Evolutionary conservation across 1,140 invertebrate genomes (phyloP).

Genomic region (Drosophila sucinea): DNA sequence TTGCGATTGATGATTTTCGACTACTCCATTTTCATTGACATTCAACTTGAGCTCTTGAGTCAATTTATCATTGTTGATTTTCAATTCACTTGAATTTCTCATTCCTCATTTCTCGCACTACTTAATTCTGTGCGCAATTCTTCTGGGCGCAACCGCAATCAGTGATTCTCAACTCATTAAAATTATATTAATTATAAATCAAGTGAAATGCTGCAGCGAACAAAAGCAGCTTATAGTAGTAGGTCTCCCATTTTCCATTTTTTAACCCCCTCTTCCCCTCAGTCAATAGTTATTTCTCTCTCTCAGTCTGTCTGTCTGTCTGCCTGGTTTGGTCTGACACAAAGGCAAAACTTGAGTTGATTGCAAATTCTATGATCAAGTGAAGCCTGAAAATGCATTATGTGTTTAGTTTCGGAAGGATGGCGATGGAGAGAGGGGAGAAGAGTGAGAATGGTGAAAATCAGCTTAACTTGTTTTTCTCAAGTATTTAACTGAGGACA

Average conservation of each 20-base stretch:
- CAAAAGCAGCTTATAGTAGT: conserved; percentile 5
- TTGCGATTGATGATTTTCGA: not conserved
- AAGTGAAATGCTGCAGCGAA: conserved; percentile 9
- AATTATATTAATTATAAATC: conserved; percentile 20
- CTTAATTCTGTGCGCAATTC: not conserved
- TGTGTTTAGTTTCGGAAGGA: not conserved
- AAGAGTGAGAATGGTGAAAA: not conserved
- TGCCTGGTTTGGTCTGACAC: not conserved
- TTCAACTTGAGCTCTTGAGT: not conserved
- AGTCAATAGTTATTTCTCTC: not conserved
- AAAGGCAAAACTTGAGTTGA: conserved; percentile 9
- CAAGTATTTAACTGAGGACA: conserved; percentile 4
- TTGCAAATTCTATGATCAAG: conserved; percentile 15
- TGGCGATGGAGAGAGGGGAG: not conserved
- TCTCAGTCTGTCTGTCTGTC: no score
- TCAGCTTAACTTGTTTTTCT: conserved; percentile 19
- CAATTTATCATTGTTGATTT: conserved; percentile 8
- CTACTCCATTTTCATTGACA: not conserved
- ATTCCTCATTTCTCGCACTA: not conserved
- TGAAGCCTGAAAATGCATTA: conserved; percentile 17
- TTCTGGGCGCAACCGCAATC: not conserved
- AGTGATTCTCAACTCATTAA: conserved; percentile 21
- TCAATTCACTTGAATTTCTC: conserved; percentile 2
- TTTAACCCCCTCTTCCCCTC: not conserved
- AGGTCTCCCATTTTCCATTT: not conserved